Evolutionary conservation across 2,888 invertebrate species (phyloP), one percentile per base, ranked within the genome.

Genomic region (Cosmia pyralina): DNA sequence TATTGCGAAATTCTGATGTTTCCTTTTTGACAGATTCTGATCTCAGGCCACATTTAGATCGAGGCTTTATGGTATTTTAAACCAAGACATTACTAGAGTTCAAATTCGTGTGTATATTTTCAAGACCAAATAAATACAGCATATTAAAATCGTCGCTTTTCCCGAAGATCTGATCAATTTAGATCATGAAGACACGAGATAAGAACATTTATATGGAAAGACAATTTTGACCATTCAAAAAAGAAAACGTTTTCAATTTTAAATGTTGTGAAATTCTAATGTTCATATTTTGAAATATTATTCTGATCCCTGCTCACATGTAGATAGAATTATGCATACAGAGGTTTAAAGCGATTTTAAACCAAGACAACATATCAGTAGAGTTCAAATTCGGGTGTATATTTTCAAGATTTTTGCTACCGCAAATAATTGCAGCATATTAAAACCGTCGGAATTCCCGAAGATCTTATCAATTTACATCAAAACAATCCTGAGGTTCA

Each of bases 401-500:
- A 46, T 38, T 44, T 53, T n/a, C 1, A 28, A 28, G 1, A 17
- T n/a, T 19, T 62, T 41, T 48, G 10, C 22, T 17, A 7, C 2
- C 1, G n/a, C n/a, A n/a, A 22, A 48, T 17, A 7, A 38, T 48
- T 41, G 50, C 44, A 62, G 3, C 22, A 53, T 28, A 28, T 41
- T 57, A 34, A 28, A 28, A 48, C 0, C 0, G 2, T 10, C 1
- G 77, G 34, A 34, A 58, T 58, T 28, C 22, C 34, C 22, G 15
- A 50, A 22, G 11, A 38, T 46, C 3, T n/a, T 6, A 17, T 58
- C 4, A 28, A 17, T 66, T 19, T 15, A 69, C 13, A 28, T 48
- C 19, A 70, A 60, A 60, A 78, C 55, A 44, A 58, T n/a, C 5
- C 4, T 28, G 1, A 46, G 46, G 50, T 75, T 59, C 28, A 75